These are phyloP conservation scores for Beris chalybata DNA, from an alignment of 2,888 invertebrate species.

Conservation along the genomic window DNA sequence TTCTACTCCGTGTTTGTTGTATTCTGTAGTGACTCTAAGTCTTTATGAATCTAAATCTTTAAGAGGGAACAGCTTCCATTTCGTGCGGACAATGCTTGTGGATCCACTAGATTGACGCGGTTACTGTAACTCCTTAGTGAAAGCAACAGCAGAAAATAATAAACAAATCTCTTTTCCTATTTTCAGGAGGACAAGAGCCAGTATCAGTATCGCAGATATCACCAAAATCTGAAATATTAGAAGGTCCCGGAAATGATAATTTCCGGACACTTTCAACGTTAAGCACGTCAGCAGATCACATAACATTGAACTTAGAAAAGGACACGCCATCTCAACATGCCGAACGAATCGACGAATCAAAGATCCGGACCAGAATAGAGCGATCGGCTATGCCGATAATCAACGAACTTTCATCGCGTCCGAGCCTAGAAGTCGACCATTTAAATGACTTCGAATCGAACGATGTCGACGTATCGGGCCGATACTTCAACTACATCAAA, in stretches of 20 bases:
- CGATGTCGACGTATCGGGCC: constrained; percentile 45
- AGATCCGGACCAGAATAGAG: constrained; percentile 57
- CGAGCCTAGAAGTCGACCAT: constrained; percentile 47
- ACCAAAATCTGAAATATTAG: constrained; percentile 62
- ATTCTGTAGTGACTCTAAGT: too few species aligned
- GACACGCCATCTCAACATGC: constrained; percentile 45
- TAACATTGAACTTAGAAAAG: constrained; percentile 49
- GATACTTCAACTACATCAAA: constrained; percentile 54
- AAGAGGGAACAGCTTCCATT: too few species aligned
- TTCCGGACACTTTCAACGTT: constrained; percentile 7
- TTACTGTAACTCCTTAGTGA: too few species aligned
- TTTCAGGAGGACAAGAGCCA: constrained; percentile 26
- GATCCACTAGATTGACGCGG: too few species aligned
- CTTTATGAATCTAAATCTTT: too few species aligned
- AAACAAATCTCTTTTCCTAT: neutral
- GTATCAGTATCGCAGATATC: constrained; percentile 65
- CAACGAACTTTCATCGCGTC: constrained; percentile 59
- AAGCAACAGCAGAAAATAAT: neutral
- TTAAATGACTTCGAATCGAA: constrained; percentile 44
- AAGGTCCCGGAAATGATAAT: constrained; percentile 24
- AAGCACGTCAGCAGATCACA: constrained; percentile 22
- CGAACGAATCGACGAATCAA: constrained; percentile 45
- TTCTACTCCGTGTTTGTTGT: too few species aligned
- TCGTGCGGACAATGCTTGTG: too few species aligned
- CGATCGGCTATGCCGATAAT: constrained; percentile 63